phyloP scores from a whole-genome alignment of 2,797 vertebrate species.

The Pangasius sanitwongsei region DNA sequence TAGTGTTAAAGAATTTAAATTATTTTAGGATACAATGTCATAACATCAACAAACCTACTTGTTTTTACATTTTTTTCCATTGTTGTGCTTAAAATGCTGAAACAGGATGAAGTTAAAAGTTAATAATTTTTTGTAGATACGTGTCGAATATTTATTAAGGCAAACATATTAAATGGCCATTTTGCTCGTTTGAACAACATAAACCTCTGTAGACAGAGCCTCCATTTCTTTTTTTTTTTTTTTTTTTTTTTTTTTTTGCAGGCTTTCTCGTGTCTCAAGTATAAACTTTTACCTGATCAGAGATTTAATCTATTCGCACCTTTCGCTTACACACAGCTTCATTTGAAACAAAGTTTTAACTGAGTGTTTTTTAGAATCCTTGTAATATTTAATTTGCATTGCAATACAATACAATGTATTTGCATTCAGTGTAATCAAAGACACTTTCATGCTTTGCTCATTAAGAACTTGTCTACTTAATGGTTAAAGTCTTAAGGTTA shows the following conservation, averaged over 20 bases:
- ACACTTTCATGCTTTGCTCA: background rate
- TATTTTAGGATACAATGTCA: too few species aligned
- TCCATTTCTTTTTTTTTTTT: too few species aligned
- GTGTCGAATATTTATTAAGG: too few species aligned
- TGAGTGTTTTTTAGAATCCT: background rate
- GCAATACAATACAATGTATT: background rate
- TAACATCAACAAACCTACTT: too few species aligned
- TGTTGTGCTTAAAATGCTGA: background rate
- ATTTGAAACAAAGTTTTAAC: background rate
- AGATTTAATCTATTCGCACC: background rate
- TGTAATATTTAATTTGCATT: too few species aligned
- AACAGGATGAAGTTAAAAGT: background rate
- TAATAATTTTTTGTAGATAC: too few species aligned
- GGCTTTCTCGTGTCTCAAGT: background rate
- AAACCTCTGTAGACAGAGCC: background rate
- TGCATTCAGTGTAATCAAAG: too few species aligned
- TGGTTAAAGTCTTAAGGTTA: background rate
- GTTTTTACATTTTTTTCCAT: background rate
- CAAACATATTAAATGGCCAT: background rate
- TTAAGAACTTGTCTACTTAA: background rate
- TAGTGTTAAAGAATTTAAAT: background rate
- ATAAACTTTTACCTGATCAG: background rate
- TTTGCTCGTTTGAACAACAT: background rate
- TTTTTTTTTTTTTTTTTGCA: background rate
- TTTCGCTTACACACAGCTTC: background rate